Percentiles rank a stretch among this genome's conserved stretches.
These are phyloP conservation scores for Cladopsammia gracilis DNA, from an alignment of 64 coral and sea anemone species.

Conservation along the genomic window DNA sequence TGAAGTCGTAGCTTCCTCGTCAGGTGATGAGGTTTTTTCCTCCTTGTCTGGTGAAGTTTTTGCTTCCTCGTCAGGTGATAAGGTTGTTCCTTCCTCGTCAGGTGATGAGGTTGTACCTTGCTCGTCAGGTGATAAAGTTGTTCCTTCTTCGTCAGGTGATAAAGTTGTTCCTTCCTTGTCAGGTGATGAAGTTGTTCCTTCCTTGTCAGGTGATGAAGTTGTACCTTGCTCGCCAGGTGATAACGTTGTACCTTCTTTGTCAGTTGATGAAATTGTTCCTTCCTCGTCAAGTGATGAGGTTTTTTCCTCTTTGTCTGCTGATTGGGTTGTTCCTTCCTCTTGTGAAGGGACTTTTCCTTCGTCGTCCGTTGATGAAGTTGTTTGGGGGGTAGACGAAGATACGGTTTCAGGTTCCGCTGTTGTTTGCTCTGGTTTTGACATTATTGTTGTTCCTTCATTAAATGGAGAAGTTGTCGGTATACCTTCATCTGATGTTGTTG, in stretches of 20 bases:
- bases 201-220: background rate
- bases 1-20: background rate
- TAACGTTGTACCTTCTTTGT: background rate
- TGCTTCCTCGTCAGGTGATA: background rate
- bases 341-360: background rate
- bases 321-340: background rate
- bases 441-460: background rate
- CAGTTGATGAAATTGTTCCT: background rate
- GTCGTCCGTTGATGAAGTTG: background rate
- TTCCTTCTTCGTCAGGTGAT: background rate
- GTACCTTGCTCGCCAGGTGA: background rate
- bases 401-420: background rate
- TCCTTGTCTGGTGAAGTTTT: background rate
- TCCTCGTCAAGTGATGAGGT: background rate
- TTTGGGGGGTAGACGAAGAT: background rate
- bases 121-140: background rate
- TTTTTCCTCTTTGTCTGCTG: background rate
- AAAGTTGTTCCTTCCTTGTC: background rate
- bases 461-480: background rate
- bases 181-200: background rate
- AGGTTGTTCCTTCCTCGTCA: background rate
- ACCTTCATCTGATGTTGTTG: conserved; percentile 21
- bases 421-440: background rate
- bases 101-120: background rate
- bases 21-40: background rate